These are phyloP conservation scores for Umimayanthus kanabou DNA, from an alignment of 92 coral and sea anemone species.

Conservation along the genomic window DNA sequence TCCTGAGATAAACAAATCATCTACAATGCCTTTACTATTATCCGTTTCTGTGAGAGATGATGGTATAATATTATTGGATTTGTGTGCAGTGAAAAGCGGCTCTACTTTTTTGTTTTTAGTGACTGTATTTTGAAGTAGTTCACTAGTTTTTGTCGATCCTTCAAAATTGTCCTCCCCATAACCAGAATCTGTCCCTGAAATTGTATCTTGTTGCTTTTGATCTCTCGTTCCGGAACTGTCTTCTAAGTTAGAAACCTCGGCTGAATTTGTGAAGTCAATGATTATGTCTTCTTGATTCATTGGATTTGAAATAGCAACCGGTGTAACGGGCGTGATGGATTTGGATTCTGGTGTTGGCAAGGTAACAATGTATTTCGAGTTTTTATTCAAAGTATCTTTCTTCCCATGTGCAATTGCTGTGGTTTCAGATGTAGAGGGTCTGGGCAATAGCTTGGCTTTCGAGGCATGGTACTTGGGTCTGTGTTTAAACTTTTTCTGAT, in stretches of 20 bases:
- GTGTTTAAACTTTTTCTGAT: slow-evolving; percentile 5
- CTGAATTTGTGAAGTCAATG: slow-evolving; percentile 29
- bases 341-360: slow-evolving; percentile 16
- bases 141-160: neutral
- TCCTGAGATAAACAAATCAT: slow-evolving; percentile 16
- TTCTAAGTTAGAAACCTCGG: neutral
- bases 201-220: neutral
- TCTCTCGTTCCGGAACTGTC: neutral
- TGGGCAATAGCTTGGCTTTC: neutral
- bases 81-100: neutral
- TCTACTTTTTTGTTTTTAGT: neutral
- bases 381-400: neutral
- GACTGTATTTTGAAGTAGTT: neutral
- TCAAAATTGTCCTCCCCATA: slow-evolving; percentile 3
- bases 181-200: neutral
- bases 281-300: slow-evolving; percentile 7
- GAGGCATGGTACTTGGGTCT: neutral
- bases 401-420: neutral
- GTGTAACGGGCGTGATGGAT: neutral
- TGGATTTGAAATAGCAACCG: neutral
- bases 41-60: neutral
- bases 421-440: neutral
- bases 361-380: neutral
- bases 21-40: neutral
- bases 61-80: neutral